Evolutionary conservation across 2,113 vertebrate genomes (phyloP).

Genomic region (Dicerorhinus sumatrensis): DNA sequence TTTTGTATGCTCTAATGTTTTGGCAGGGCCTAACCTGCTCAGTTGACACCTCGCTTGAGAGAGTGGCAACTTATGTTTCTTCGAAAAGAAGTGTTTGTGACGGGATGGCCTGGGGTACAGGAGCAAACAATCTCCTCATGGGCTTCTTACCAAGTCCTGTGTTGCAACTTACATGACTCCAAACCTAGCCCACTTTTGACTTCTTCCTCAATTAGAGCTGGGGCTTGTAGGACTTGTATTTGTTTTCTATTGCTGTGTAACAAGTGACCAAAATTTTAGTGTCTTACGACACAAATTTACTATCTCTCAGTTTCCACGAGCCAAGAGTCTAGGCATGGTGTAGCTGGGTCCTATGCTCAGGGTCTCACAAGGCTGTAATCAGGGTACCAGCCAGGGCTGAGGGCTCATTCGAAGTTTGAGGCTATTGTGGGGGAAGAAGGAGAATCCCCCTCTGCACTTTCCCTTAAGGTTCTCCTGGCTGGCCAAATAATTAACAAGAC

Average conservation of each 20-base stretch:
- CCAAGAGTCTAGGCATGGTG: background rate
- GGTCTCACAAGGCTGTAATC: background rate
- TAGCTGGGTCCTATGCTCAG: background rate
- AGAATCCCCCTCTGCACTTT: too few species aligned
- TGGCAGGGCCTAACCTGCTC: background rate
- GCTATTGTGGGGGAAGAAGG: background rate
- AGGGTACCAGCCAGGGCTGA: background rate
- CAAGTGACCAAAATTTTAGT: background rate
- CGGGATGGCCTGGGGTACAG: background rate
- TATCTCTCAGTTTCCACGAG: background rate
- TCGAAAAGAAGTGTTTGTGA: background rate
- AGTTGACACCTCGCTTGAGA: background rate
- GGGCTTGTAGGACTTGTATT: background rate
- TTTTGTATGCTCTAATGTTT: background rate
- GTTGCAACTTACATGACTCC: background rate
- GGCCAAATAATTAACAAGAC: too few species aligned
- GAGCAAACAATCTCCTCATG: background rate
- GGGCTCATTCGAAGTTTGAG: background rate
- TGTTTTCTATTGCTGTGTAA: background rate
- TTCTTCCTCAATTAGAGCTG: slow-evolving; percentile 40
- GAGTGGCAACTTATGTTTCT: background rate
- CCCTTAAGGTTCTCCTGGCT: too few species aligned
- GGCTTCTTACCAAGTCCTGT: background rate
- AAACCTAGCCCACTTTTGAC: background rate
- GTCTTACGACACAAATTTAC: background rate